phyloP scores from a whole-genome alignment of 2,888 invertebrate genomes.

The Chesias legatella region DNA sequence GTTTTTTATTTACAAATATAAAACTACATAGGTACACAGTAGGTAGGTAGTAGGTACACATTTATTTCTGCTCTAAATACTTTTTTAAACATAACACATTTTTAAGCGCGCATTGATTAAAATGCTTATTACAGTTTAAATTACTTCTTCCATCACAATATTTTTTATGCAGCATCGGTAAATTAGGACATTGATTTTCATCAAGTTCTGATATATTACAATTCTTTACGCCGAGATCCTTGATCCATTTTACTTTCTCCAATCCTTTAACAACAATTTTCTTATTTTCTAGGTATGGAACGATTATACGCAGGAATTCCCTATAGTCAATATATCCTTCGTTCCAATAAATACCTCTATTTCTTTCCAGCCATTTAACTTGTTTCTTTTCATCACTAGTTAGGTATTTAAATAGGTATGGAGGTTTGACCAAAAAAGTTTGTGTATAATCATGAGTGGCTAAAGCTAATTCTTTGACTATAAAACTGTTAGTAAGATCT shows the following conservation, averaged over 20 bases:
- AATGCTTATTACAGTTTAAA: too few relatives aligned
- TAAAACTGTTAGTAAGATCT: slow-evolving; percentile 17
- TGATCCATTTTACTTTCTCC: slow-evolving; percentile 3
- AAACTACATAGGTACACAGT: too few relatives aligned
- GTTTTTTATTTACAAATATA: too few relatives aligned
- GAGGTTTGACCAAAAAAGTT: slow-evolving; percentile 22
- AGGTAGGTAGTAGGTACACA: too few relatives aligned
- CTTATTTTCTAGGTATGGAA: background rate
- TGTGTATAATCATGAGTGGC: slow-evolving; percentile 3
- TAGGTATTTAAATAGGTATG: slow-evolving; percentile 22
- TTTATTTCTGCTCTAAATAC: too few relatives aligned
- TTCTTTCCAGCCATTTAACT: slow-evolving; percentile 3
- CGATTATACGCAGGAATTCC: background rate
- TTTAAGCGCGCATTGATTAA: too few relatives aligned
- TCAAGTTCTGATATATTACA: too few relatives aligned
- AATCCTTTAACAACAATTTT: background rate
- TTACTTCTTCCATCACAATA: too few relatives aligned
- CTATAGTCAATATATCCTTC: slow-evolving; percentile 1
- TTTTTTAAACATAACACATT: too few relatives aligned
- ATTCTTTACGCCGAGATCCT: too few relatives aligned
- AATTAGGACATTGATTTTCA: too few relatives aligned
- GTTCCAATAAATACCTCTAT: slow-evolving; percentile 5
- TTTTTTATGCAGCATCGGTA: too few relatives aligned
- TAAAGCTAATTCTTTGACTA: slow-evolving; percentile 29
- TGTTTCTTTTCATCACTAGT: slow-evolving; percentile 16